Conservation (phyloP, 2,888 invertebrate genomes). For the Tenthredo livida region DNA sequence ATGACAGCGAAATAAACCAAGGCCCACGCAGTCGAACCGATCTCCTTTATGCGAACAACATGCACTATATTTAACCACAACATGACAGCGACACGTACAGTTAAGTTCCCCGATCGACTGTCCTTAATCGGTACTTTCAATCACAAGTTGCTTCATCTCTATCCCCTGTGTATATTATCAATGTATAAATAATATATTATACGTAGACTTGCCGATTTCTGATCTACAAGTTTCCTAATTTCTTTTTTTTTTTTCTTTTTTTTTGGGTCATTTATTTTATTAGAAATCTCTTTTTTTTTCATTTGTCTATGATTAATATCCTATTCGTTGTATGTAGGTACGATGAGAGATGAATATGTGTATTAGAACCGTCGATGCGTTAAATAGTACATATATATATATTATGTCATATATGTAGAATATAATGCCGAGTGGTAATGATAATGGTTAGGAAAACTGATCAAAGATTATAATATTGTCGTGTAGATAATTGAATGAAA, state of each 20-base stretch:
- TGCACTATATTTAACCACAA: slow-evolving; percentile 39
- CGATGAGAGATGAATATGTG: no score
- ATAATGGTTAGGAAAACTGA: not conserved
- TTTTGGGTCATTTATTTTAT: no score
- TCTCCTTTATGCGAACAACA: slow-evolving; percentile 37
- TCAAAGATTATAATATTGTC: not conserved
- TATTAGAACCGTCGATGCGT: no score
- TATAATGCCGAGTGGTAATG: no score
- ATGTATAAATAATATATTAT: not conserved
- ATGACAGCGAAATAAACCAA: slow-evolving; percentile 47
- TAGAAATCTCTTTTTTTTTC: no score
- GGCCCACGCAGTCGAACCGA: slow-evolving; percentile 42
- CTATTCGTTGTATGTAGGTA: no score
- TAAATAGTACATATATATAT: no score
- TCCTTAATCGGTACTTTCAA: slow-evolving; percentile 50
- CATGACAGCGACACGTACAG: slow-evolving; percentile 50
- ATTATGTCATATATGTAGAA: no score
- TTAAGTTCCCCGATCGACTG: slow-evolving; percentile 44
- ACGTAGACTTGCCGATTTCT: no score
- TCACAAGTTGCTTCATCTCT: slow-evolving; percentile 39
- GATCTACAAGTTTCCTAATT: no score
- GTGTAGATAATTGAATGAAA: not conserved
- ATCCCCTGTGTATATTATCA: not conserved
- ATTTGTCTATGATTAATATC: no score
- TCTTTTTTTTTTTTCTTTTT: no score